These are phyloP conservation scores for Cyaniris semiargus DNA, from an alignment of 2,888 invertebrate genomes.

Conservation along the genomic window DNA sequence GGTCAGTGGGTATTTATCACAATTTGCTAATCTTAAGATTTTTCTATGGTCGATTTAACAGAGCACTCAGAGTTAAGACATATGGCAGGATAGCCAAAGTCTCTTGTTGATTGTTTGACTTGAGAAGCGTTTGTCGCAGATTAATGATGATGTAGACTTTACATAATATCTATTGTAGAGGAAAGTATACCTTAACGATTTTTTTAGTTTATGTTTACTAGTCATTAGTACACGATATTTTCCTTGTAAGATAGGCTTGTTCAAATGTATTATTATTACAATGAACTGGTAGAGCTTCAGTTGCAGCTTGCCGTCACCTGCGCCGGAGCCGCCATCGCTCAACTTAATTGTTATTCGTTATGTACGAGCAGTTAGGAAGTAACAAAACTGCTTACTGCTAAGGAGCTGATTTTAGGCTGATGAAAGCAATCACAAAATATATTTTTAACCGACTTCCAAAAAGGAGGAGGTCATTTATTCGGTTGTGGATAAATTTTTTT, in stretches of 20 bases:
- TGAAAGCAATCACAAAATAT: not conserved
- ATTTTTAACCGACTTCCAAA: too few relatives aligned
- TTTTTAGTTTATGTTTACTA: too few relatives aligned
- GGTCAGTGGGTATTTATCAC: not conserved
- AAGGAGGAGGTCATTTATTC: too few relatives aligned
- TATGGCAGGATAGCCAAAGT: not conserved
- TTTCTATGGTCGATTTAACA: not conserved
- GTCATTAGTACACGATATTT: not conserved
- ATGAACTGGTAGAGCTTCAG: not conserved
- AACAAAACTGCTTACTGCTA: not conserved
- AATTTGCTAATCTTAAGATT: not conserved
- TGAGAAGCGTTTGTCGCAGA: not conserved
- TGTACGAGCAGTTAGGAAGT: conserved; percentile 33
- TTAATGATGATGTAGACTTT: not conserved
- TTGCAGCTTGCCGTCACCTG: conserved; percentile 60
- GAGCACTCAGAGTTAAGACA: not conserved
- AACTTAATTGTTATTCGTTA: conserved; percentile 53
- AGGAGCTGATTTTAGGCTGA: not conserved
- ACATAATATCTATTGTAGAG: too few relatives aligned
- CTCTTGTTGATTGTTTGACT: not conserved
- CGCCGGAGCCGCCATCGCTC: conserved; percentile 51
- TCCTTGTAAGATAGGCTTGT: not conserved
- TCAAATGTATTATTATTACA: not conserved
- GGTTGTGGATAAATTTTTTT: too few relatives aligned
- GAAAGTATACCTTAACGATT: too few relatives aligned